phyloP scores from a whole-genome alignment of 2,888 invertebrate species.

The Atherix ibis region DNA sequence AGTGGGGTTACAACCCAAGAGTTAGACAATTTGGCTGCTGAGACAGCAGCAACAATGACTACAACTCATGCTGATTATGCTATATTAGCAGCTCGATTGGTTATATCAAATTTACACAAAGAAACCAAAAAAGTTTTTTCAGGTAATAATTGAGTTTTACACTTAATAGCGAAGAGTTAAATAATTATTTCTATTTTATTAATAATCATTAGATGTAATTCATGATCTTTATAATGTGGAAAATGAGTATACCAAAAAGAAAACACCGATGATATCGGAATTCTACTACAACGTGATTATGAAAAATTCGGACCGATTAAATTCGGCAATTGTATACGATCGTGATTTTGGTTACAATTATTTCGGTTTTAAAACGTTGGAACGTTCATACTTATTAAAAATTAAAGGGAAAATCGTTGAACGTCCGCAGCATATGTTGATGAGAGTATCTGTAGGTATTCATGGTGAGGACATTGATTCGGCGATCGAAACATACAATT shows the following conservation, averaged over 20 bases:
- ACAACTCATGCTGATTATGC: slow-evolving; percentile 96
- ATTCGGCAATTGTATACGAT: slow-evolving; percentile 93
- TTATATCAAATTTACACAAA: slow-evolving; percentile 94
- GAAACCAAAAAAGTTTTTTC: slow-evolving; percentile 92
- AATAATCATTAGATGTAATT: slow-evolving; percentile 95
- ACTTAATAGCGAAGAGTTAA: neutral
- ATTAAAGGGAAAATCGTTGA: slow-evolving; percentile 86
- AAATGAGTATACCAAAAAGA: slow-evolving; percentile 54
- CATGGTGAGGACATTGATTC: slow-evolving; percentile 85
- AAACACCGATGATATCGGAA: slow-evolving; percentile 74
- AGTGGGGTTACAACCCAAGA: slow-evolving; percentile 94
- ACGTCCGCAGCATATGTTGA: slow-evolving; percentile 96
- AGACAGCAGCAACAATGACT: slow-evolving; percentile 97
- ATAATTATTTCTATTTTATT: neutral
- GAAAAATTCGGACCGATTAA: slow-evolving; percentile 73
- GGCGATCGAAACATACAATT: slow-evolving; percentile 90
- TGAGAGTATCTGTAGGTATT: slow-evolving; percentile 93
- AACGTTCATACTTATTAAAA: slow-evolving; percentile 85
- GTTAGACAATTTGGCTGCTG: slow-evolving; percentile 93
- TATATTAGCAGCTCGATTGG: slow-evolving; percentile 73
- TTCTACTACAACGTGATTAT: slow-evolving; percentile 65
- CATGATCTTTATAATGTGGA: slow-evolving; percentile 63
- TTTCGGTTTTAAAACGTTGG: slow-evolving; percentile 98
- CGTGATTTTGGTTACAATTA: slow-evolving; percentile 94
- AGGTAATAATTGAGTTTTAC: slow-evolving; percentile 35